A percentile compares a stretch with the other conserved stretches of the same genome.
These are phyloP conservation scores for Pseudochromis fuscus DNA, from an alignment of 2,797 vertebrate genomes.

Conservation along the genomic window DNA sequence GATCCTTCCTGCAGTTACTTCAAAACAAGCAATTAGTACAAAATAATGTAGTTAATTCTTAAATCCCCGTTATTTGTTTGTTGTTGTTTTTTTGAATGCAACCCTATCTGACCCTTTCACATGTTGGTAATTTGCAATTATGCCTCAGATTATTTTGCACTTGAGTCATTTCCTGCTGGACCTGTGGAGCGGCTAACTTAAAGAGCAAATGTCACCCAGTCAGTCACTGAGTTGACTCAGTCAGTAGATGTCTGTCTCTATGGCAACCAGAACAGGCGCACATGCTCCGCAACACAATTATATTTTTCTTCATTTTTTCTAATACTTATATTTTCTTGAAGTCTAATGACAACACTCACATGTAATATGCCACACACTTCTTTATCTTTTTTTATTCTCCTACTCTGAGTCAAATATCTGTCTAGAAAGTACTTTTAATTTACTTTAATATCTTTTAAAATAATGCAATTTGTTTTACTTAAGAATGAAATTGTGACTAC, in stretches of 20 bases:
- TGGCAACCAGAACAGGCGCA: slow-evolving; percentile 74
- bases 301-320: slow-evolving; percentile 40
- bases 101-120: slow-evolving; percentile 39
- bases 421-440: not conserved
- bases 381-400: not conserved
- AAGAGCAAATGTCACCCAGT: slow-evolving; percentile 80
- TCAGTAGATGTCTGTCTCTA: slow-evolving; percentile 78
- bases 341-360: not conserved
- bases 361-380: not conserved
- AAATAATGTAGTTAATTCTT: too few relatives aligned
- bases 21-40: slow-evolving; percentile 29
- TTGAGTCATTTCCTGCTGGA: slow-evolving; percentile 55
- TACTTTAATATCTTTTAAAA: slow-evolving; percentile 6
- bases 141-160: slow-evolving; percentile 44
- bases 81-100: too few relatives aligned
- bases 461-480: not conserved
- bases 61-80: too few relatives aligned
- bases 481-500: not conserved
- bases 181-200: slow-evolving; percentile 64
- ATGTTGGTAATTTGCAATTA: slow-evolving; percentile 54
- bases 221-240: slow-evolving; percentile 73
- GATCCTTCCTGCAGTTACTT: slow-evolving; percentile 6
- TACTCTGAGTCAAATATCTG: not conserved
- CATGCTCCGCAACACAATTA: slow-evolving; percentile 61
- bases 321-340: slow-evolving; percentile 4